Percentiles rank a stretch among this genome's conserved stretches.
phyloP scores from a whole-genome alignment of 2,888 invertebrate genomes.

The Caenorhabditis doughertyi region DNA sequence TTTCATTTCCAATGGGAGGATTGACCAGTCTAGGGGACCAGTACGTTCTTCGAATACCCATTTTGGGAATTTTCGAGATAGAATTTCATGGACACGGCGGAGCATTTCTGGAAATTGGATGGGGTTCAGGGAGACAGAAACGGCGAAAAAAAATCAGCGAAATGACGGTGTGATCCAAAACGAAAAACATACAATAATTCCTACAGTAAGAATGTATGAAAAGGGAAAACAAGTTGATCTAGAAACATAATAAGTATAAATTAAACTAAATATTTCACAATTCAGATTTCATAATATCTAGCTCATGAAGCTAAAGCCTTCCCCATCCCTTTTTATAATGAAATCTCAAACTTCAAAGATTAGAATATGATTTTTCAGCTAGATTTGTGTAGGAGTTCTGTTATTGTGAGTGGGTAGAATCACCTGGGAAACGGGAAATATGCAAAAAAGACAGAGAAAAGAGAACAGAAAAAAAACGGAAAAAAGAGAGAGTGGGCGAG shows the following conservation, averaged over 20 bases:
- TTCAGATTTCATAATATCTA: too few relatives aligned
- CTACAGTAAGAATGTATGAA: too few relatives aligned
- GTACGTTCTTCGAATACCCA: slow-evolving; percentile 23
- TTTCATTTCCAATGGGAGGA: slow-evolving; percentile 32
- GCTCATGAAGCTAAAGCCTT: too few relatives aligned
- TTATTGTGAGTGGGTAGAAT: too few relatives aligned
- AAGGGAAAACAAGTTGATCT: too few relatives aligned
- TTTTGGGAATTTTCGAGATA: slow-evolving; percentile 21
- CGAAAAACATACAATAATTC: not conserved
- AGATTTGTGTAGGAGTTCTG: too few relatives aligned
- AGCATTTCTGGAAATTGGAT: slow-evolving; percentile 6
- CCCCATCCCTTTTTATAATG: too few relatives aligned
- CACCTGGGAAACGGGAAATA: slow-evolving; percentile 6
- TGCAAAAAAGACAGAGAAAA: not conserved
- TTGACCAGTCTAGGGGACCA: slow-evolving; percentile 17
- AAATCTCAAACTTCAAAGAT: not conserved
- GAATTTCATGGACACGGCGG: slow-evolving; percentile 17
- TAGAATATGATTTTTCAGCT: slow-evolving; percentile 9
- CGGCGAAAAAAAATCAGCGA: not conserved
- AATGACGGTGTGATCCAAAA: not conserved
- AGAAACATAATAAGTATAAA: too few relatives aligned
- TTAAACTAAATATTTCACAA: too few relatives aligned
- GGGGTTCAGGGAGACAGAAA: not conserved
- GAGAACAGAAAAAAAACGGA: too few relatives aligned
- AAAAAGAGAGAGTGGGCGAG: not conserved